A percentile compares a stretch with the other conserved stretches of the same genome.
These are phyloP conservation scores for Grammomys surdaster DNA, from an alignment of 2,113 vertebrate genomes.

Conservation along the genomic window DNA sequence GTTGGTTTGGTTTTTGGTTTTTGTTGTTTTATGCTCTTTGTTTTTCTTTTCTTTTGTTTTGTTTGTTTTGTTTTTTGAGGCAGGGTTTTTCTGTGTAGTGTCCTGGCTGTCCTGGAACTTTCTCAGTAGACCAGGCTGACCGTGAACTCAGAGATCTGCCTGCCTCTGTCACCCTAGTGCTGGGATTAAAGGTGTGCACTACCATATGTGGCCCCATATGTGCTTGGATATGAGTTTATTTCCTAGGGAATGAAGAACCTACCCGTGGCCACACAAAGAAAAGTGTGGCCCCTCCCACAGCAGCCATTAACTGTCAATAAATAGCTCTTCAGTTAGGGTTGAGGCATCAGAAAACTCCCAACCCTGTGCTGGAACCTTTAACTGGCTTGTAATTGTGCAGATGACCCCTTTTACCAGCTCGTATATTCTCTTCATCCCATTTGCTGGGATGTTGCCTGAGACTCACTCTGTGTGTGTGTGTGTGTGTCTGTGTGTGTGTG, in stretches of 20 bases:
- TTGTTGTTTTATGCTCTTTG: background rate
- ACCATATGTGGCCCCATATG: too few relatives aligned
- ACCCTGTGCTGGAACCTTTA: too few relatives aligned
- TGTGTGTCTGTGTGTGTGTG: too few relatives aligned
- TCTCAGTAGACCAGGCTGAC: background rate
- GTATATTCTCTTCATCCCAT: background rate
- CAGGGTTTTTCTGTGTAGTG: background rate
- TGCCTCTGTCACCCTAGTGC: background rate
- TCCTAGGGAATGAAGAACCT: background rate
- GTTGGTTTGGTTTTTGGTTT: background rate
- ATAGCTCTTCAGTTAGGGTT: background rate
- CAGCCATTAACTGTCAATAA: background rate
- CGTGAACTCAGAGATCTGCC: background rate
- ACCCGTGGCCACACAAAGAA: background rate
- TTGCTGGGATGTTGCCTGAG: too few relatives aligned
- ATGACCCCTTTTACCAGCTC: too few relatives aligned
- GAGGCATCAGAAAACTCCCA: background rate
- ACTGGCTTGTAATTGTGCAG: background rate
- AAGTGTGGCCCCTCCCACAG: background rate
- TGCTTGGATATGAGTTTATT: background rate
- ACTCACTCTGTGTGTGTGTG: background rate
- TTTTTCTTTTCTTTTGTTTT: background rate
- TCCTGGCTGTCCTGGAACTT: background rate
- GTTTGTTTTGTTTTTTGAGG: background rate
- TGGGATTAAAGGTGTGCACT: background rate